Base-by-base conservation (phyloP, 2,113 vertebrate species). In the Oplegnathus fasciatus region DNA sequence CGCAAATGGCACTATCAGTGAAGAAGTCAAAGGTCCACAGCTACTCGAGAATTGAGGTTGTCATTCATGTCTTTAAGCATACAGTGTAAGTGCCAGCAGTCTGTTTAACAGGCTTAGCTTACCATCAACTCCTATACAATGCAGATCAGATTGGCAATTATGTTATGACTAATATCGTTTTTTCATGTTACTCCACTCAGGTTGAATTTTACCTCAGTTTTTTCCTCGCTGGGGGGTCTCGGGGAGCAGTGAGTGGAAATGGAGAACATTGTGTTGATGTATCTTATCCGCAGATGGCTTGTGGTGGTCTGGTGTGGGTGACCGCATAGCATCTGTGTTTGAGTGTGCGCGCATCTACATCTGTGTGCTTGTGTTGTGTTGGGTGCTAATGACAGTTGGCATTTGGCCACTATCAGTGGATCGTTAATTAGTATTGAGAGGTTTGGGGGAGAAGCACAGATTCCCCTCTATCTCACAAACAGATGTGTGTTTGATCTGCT, bases 351-450 rank as follows among this genome's bases (percentile, higher is more conserved):
- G 26, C 75, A 32, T 86, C 83, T 87, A 80, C 90, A 91, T 91
- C 82, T 91, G 91, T 92, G 90, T 78, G 82, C 89, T 87, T 86
- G 88, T 90, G 91, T 80, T 78, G 80, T 83, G 86, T 82, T 44
- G 87, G 82, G 76, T 72, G 78, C 91, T 93, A 93, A 94, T 94
- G 92, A 89, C 91, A 92, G 89, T 93, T 95, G 95, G 94, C 94
- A 94, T 93, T 87, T 93, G 85, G 92, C 76, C 86, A 91, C 90
- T 85, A 89, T 92, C 88, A 88, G 93, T 90, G 94, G 93, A 90
- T 89, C 87, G 95, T 95, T 97, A 95, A 95, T 95, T 95, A 94
- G 94, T 96, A 94, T 92, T 96, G 92, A 94, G 95, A 96, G 96
- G 95, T 94, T 94, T 95, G 86, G 84, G 93, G 84, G 91, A 83